Percentiles rank a stretch among this genome's conserved stretches.
These are phyloP conservation scores for Carlito syrichta DNA, from an alignment of 2,113 vertebrate species.

Conservation along the genomic window DNA sequence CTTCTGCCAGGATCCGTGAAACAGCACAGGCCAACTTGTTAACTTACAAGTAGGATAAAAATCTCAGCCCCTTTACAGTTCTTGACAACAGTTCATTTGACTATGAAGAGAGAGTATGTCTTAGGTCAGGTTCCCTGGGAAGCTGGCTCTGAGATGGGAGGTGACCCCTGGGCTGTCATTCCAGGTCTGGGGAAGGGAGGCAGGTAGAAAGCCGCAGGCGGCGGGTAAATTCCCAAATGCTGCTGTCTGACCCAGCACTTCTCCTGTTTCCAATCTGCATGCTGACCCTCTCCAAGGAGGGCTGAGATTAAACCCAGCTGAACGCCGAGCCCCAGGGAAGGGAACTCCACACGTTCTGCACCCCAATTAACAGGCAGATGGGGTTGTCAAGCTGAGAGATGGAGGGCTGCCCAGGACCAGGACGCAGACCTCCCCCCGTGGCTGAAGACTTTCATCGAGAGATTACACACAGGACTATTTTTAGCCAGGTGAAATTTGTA, in stretches of 20 bases:
- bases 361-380: constrained; percentile 78
- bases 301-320: constrained; percentile 77
- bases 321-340: constrained; percentile 61
- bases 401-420: constrained; percentile 74
- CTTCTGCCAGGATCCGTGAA: background rate
- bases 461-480: constrained; percentile 73
- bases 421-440: constrained; percentile 72
- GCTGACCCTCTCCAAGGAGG: constrained; percentile 70
- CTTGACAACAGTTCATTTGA: background rate
- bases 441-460: constrained; percentile 77
- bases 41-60: background rate
- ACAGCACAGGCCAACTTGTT: background rate
- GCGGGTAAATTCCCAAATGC: constrained; percentile 64
- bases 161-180: background rate
- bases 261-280: constrained; percentile 74
- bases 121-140: background rate
- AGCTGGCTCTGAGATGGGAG: background rate
- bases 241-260: constrained; percentile 54
- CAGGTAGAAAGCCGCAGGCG: background rate
- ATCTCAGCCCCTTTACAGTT: background rate
- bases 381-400: constrained; percentile 76
- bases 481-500: constrained; percentile 79
- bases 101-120: background rate
- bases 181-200: background rate
- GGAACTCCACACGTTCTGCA: constrained; percentile 71